Conservation (phyloP, 2,797 vertebrate species). For the Arnoldichthys spilopterus region DNA sequence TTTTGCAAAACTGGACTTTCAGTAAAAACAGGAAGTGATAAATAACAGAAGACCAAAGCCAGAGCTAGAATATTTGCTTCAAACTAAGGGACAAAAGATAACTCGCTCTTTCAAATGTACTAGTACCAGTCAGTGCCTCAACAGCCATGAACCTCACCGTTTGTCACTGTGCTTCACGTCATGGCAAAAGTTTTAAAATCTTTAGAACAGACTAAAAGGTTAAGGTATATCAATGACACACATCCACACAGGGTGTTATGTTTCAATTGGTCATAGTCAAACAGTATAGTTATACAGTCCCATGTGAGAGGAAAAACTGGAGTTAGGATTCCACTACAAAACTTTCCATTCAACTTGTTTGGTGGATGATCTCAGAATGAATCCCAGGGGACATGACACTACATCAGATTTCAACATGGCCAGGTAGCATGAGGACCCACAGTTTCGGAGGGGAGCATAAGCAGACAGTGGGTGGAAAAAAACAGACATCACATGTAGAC, state of each 20-base stretch:
- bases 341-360: slow-evolving; percentile 8
- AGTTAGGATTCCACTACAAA: not conserved
- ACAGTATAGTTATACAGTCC: not conserved
- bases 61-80: no score
- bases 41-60: no score
- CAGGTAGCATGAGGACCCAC: not conserved
- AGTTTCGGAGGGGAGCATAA: slow-evolving; percentile 14
- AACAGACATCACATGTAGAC: slow-evolving; percentile 11
- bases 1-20: no score
- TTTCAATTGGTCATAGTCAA: not conserved
- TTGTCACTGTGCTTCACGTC: not conserved
- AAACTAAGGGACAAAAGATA: no score
- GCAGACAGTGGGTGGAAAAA: slow-evolving; percentile 53
- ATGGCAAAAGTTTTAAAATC: not conserved
- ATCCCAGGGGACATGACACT: not conserved
- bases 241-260: not conserved
- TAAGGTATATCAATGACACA: not conserved
- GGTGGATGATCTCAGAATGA: slow-evolving; percentile 2
- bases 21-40: no score
- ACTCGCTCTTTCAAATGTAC: no score
- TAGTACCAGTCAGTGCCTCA: no score
- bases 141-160: no score
- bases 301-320: not conserved
- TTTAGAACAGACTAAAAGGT: not conserved
- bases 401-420: not conserved